A percentile compares a stretch with the other conserved stretches of the same genome.
Conservation (phyloP, 1,140 invertebrate species). For the Cyrtorhinus lividipennis region DNA sequence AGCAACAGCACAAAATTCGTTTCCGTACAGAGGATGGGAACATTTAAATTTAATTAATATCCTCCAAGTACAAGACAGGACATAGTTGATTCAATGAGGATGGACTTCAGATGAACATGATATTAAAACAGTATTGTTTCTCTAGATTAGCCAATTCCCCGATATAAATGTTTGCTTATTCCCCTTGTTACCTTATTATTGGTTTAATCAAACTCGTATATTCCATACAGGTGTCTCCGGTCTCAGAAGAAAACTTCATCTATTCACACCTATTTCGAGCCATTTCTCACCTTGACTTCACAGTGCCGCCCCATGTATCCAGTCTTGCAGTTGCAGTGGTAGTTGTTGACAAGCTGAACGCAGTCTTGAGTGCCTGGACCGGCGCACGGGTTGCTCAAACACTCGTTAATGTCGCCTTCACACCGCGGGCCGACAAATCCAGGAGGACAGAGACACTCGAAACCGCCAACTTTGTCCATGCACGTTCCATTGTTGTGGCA, state of each 20-base stretch:
- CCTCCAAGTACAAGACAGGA: too few species aligned
- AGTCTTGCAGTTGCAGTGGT: constrained; percentile 82
- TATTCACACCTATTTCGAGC: too few species aligned
- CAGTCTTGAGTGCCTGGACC: constrained; percentile 73
- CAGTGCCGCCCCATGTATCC: constrained; percentile 84
- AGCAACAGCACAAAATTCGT: too few species aligned
- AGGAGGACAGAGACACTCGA: constrained; percentile 77
- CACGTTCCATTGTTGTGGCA: constrained; percentile 96
- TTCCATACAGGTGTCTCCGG: not conserved
- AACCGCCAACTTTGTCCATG: constrained; percentile 74
- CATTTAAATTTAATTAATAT: too few species aligned
- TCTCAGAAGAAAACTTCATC: not conserved
- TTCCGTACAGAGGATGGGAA: too few species aligned
- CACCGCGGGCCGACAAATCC: constrained; percentile 82
- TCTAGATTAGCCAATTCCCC: too few species aligned
- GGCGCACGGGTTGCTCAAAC: constrained; percentile 75
- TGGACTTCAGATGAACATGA: too few species aligned
- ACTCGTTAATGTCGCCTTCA: constrained; percentile 88
- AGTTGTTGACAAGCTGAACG: constrained; percentile 83
- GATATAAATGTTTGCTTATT: too few species aligned
- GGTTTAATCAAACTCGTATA: not conserved
- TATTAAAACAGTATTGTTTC: too few species aligned
- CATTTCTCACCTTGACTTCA: constrained; percentile 66
- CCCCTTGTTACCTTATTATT: too few species aligned
- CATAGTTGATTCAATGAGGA: too few species aligned